phyloP scores from a whole-genome alignment of 2,888 invertebrate genomes.

The Ectemnius continuus region DNA sequence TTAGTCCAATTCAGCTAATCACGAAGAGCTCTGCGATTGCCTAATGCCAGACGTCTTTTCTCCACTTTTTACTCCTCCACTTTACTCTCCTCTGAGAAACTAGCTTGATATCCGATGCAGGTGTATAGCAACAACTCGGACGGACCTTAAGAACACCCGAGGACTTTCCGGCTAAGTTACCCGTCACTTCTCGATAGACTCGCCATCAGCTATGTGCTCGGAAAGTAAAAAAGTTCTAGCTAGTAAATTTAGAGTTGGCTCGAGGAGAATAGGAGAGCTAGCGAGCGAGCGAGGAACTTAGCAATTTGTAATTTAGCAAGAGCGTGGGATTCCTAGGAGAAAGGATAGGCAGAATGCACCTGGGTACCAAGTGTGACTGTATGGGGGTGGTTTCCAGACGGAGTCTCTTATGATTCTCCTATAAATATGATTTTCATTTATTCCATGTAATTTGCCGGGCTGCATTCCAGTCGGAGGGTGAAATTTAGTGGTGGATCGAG shows the following conservation, averaged over 20 bases:
- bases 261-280: not conserved
- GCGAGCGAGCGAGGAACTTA: conserved; percentile 49
- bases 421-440: not conserved
- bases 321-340: conserved; percentile 40
- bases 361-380: conserved; percentile 52
- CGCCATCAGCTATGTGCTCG: too few relatives aligned
- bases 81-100: too few relatives aligned
- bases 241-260: not conserved
- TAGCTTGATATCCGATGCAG: too few relatives aligned
- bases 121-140: too few relatives aligned
- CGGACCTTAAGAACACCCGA: too few relatives aligned
- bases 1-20: not conserved
- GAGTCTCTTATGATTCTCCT: too few relatives aligned
- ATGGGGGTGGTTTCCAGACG: too few relatives aligned
- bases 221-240: not conserved
- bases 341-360: conserved; percentile 41
- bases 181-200: too few relatives aligned
- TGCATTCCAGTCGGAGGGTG: too few relatives aligned
- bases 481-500: not conserved
- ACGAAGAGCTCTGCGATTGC: not conserved
- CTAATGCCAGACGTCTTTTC: not conserved
- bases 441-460: not conserved
- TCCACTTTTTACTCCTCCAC: not conserved
- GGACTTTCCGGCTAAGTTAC: too few relatives aligned
- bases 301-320: conserved; percentile 61